Base-by-base conservation (phyloP, 1,140 invertebrate genomes). In the Ericerus pela region DNA sequence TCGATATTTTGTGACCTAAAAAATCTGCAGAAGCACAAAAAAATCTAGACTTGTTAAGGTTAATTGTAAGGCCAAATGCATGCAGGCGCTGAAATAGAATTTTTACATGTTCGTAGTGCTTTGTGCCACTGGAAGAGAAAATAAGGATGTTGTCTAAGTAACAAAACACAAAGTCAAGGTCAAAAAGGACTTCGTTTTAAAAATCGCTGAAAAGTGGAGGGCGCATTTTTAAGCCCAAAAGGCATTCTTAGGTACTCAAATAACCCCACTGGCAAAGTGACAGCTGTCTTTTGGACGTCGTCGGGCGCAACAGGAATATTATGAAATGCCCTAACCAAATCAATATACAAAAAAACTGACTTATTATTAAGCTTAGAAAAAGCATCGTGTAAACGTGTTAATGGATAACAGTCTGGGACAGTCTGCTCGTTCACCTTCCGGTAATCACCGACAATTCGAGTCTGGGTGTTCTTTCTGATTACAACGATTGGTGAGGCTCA, bases 401-500 rank as follows among this genome's bases (percentile, higher is more conserved):
- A 54, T 2, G 69, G 69, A 56, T 72, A 73, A 0, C 61, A 31
- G 54, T 75, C 70, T 0, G 53, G 14, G 0, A 20, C 1, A 0
- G 54, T 75, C 5, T 64, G 18, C 0, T 60, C 37, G 59, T 76
- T 77, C 0, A 76, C 55, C 14, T 51, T 33, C 3, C 69, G 59
- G 56, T 72, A 76, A 61, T 76, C 73, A 0, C 72, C 68, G 55
- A n/a, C n/a, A n/a, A n/a, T n/a, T n/a, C n/a, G n/a, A n/a, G n/a
- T n/a, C n/a, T n/a, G n/a, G n/a, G n/a, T n/a, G n/a, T n/a, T n/a
- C n/a, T n/a, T n/a, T n/a, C n/a, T n/a, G n/a, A n/a, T n/a, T n/a
- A n/a, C n/a, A n/a, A n/a, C n/a, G n/a, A n/a, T n/a, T n/a, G n/a
- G n/a, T n/a, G n/a, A n/a, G n/a, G n/a, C n/a, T n/a, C n/a, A n/a